phyloP scores from a whole-genome alignment of 2,113 vertebrate species.

The Gnathonemus longibarbis region DNA sequence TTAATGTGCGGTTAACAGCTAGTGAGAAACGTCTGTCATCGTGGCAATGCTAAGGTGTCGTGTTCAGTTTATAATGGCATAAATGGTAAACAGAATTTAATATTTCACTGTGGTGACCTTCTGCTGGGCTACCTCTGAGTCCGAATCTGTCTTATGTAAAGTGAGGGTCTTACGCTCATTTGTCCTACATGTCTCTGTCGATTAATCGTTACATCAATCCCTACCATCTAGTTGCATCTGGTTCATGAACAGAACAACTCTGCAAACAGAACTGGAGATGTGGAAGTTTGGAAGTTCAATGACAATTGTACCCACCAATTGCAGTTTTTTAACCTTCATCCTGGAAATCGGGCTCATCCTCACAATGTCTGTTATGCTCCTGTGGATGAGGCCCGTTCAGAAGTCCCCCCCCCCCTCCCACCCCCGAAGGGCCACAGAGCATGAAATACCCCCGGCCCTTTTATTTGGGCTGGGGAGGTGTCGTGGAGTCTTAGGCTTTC shows the following conservation, averaged over 20 bases:
- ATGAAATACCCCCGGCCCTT: neutral
- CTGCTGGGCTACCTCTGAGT: neutral
- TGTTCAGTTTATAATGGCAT: neutral
- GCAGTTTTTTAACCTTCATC: neutral
- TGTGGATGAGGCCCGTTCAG: neutral
- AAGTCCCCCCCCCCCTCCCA: neutral
- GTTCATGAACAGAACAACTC: neutral
- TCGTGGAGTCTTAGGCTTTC: neutral
- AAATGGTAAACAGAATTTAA: neutral
- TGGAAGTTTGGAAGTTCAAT: neutral
- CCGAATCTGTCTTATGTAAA: neutral
- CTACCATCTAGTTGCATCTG: neutral
- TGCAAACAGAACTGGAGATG: conserved; percentile 1
- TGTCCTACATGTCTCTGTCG: neutral
- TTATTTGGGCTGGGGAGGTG: neutral
- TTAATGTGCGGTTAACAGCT: neutral
- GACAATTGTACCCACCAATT: neutral
- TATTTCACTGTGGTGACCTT: neutral
- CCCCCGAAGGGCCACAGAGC: neutral
- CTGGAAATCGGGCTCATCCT: neutral
- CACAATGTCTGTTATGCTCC: neutral
- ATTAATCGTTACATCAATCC: neutral
- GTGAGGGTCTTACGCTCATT: neutral
- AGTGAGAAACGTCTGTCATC: neutral
- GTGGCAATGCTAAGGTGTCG: neutral